Percentiles rank a stretch among this genome's conserved stretches.
Conservation (phyloP, 2,113 vertebrate genomes). For the Proterorhinus semilunaris region DNA sequence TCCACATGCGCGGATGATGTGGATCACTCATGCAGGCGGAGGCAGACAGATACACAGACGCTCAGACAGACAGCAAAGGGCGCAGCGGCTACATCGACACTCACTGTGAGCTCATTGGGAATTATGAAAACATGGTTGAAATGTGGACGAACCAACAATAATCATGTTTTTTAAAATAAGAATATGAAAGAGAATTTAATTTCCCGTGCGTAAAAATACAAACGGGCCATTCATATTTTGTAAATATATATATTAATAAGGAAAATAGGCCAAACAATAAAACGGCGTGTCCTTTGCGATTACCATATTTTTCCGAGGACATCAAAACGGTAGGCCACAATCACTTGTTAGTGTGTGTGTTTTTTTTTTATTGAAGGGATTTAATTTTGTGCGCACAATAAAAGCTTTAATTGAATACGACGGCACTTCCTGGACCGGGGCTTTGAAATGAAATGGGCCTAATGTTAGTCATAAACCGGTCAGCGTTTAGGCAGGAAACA, state of each 20-base stretch:
- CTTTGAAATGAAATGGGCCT: not conserved
- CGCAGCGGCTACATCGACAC: conserved; percentile 18
- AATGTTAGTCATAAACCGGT: not conserved
- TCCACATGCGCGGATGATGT: conserved; percentile 55
- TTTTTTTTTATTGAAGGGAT: not conserved
- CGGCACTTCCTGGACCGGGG: conserved; percentile 20
- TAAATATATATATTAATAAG: not conserved
- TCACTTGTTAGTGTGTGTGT: not conserved
- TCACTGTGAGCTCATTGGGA: conserved; percentile 30
- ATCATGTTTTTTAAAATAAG: not conserved
- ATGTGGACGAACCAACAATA: not conserved
- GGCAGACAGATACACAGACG: not conserved
- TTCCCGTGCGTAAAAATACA: not conserved
- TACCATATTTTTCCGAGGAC: not conserved
- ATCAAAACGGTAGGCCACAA: not conserved
- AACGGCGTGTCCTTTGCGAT: too few relatives aligned
- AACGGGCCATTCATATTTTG: not conserved
- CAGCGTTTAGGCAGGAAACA: not conserved
- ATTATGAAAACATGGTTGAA: not conserved
- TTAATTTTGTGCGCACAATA: not conserved
- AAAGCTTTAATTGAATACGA: conserved; percentile 16
- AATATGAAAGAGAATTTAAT: not conserved
- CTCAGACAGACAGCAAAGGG: not conserved
- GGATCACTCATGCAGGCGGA: conserved; percentile 43
- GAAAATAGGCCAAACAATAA: not conserved